Conservation (phyloP, 1,140 invertebrate genomes). For the Leguminivora glycinivorella region DNA sequence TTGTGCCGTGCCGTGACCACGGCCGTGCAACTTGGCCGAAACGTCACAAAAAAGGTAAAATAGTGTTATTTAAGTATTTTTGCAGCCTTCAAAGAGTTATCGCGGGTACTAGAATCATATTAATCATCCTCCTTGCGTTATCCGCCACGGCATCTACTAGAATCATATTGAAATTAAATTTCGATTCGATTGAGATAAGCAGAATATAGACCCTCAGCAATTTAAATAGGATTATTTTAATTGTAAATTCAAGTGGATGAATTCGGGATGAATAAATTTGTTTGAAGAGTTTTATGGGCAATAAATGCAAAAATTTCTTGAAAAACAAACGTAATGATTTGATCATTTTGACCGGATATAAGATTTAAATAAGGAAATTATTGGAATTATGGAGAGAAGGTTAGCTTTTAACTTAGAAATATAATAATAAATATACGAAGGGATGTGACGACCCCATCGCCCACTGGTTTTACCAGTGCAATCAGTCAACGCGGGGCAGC, state of each 20-base stretch:
- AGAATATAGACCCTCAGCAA: not conserved
- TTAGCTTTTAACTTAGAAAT: not conserved
- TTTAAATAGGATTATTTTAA: constrained; percentile 15
- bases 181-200: not conserved
- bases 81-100: too few species aligned
- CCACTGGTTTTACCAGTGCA: too few species aligned
- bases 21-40: too few species aligned
- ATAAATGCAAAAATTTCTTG: not conserved
- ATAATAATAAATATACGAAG: constrained; percentile 7
- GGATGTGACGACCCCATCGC: too few species aligned
- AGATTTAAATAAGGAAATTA: not conserved
- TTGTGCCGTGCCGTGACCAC: too few species aligned
- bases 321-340: not conserved
- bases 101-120: too few species aligned
- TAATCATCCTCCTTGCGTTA: too few species aligned
- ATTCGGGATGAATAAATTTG: constrained; percentile 6
- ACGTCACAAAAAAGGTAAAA: too few species aligned
- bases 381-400: too few species aligned
- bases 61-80: too few species aligned
- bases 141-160: not conserved
- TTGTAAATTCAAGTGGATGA: constrained; percentile 13
- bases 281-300: not conserved
- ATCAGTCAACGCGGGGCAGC: too few species aligned
- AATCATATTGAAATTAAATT: not conserved
- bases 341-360: not conserved